Conservation (phyloP, 2,888 invertebrate genomes). For the Apotomis capreana region DNA sequence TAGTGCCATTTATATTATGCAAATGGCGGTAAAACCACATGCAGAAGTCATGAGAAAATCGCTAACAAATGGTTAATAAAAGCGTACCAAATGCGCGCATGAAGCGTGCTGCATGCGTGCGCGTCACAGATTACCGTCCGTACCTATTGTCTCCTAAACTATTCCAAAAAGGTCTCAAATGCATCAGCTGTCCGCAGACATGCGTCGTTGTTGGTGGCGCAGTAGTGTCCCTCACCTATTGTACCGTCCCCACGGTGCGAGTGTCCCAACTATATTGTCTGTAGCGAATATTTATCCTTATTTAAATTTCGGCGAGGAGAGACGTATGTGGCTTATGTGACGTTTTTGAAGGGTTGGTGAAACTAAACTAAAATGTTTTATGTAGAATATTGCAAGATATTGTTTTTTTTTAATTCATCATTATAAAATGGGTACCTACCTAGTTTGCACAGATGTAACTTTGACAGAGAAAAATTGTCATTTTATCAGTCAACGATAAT, state of each 20-base stretch:
- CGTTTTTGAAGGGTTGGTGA: not conserved
- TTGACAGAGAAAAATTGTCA: no score
- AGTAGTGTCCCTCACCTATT: slow-evolving; percentile 36
- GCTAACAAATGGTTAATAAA: slow-evolving; percentile 65
- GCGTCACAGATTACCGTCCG: slow-evolving; percentile 44
- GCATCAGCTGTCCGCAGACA: not conserved
- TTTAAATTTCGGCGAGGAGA: slow-evolving; percentile 53
- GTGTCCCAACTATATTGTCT: slow-evolving; percentile 33
- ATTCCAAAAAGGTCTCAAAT: slow-evolving; percentile 38
- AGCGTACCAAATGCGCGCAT: slow-evolving; percentile 67
- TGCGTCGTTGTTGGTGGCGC: not conserved
- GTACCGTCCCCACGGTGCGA: slow-evolving; percentile 28
- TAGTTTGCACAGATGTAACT: no score
- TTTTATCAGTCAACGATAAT: no score
- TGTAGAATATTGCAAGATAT: no score
- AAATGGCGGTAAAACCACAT: slow-evolving; percentile 1
- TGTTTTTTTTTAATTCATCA: no score
- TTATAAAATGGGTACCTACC: no score
- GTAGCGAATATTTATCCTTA: slow-evolving; percentile 60
- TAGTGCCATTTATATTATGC: not conserved
- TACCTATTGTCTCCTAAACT: slow-evolving; percentile 45
- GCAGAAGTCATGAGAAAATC: slow-evolving; percentile 44
- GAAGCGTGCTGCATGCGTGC: slow-evolving; percentile 48
- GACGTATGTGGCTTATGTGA: slow-evolving; percentile 13
- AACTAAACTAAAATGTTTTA: not conserved